Base-by-base conservation (phyloP, 1,140 invertebrate species). In the Diprion similis region DNA sequence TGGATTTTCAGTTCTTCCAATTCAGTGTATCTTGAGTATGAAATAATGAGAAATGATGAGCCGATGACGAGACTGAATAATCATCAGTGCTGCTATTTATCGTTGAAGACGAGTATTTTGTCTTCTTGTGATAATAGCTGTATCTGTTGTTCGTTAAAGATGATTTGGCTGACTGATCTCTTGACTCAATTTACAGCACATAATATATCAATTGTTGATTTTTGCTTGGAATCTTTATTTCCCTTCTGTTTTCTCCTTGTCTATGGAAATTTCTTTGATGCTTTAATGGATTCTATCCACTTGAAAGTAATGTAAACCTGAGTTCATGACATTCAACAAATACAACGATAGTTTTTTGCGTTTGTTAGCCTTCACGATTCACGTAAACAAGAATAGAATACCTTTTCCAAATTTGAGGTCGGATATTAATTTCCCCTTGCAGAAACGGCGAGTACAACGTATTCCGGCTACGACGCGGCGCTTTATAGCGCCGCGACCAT, bases 401-500 rank as follows among this genome's bases (percentile, higher is more conserved):
- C 24, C 80, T 80, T 83, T 81, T 77, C 80, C 81, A 82, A 83
- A 78, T 81, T 84, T 82, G 83, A 87, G 83, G 82, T 83, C 82
- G 86, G 82, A 86, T 86, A 86, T 86, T 86, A 80, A 85, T 87
- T 87, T 86, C 80, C 78, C 76, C 78, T 85, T 88, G 18, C 67
- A 45, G 87, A 87, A 88, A 84, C 87, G 83, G 86, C 87, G 81
- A 88, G 85, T 82, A 88, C 88, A 76, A 92, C 91, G 79, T 95
- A 93, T 89, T 92, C 92, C 83, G 94, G 94, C 83, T 96, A 97
- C 90, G 95, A 97, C 91, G 94, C 96, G 83, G 96, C 96, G 80
- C 90, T 98, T 71, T 98, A 97, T 89, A 96, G 95, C 89, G 96
- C 96, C 81, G 96, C 96, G 76, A 96, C 94, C 76, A 95, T 95